Evolutionary conservation across 2,888 invertebrate species (phyloP).

Genomic region (Tinea semifulvella): DNA sequence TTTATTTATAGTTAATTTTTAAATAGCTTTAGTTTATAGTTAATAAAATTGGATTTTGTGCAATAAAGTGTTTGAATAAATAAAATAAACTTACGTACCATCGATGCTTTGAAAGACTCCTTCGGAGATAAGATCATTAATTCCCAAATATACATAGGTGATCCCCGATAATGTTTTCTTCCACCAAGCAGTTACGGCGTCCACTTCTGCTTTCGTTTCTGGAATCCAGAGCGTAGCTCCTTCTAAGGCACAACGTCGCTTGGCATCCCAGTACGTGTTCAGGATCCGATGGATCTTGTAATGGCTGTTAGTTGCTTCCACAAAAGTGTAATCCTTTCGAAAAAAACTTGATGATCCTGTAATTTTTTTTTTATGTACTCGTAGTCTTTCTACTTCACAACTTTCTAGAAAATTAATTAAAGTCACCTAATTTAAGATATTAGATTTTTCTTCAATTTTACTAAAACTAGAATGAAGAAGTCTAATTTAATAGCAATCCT

Average conservation of each 20-base stretch:
- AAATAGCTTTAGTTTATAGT: no score
- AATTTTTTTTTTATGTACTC: background rate
- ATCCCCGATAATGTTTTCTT: background rate
- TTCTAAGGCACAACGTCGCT: conserved; percentile 20
- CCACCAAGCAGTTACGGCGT: background rate
- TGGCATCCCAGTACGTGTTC: conserved; percentile 21
- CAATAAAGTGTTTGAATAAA: no score
- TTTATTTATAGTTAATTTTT: no score
- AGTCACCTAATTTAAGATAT: no score
- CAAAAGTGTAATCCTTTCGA: conserved; percentile 22
- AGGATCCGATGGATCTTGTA: conserved; percentile 24
- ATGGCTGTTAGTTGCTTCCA: conserved; percentile 19
- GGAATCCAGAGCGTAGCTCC: conserved; percentile 18
- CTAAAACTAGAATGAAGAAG: no score
- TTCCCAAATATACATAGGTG: background rate
- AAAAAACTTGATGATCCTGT: conserved; percentile 16
- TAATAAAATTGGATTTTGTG: no score
- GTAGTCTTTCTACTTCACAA: no score
- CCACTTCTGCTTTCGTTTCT: background rate
- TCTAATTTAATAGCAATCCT: no score
- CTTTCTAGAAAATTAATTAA: no score
- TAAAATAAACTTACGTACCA: conserved; percentile 5
- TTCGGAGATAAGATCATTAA: conserved; percentile 3
- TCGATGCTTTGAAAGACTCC: conserved; percentile 7
- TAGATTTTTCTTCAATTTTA: no score